phyloP scores from a whole-genome alignment of 2,113 vertebrate genomes.

The Aspiorhynchus laticeps region DNA sequence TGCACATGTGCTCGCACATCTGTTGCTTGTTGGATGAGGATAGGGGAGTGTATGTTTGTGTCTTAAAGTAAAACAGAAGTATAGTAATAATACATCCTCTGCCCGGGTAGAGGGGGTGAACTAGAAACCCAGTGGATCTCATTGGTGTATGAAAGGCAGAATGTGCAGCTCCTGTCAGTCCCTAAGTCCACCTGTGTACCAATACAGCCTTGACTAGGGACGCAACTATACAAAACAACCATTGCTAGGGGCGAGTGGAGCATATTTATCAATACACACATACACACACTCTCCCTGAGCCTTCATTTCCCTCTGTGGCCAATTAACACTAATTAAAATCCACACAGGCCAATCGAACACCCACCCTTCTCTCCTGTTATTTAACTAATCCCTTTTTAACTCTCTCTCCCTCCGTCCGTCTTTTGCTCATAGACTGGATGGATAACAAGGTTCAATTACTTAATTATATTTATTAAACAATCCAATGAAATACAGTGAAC shows the following conservation, averaged over 20 bases:
- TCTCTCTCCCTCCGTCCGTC: not conserved
- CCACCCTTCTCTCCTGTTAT: constrained; percentile 59
- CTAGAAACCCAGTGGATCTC: constrained; percentile 45
- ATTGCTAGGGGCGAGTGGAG: constrained; percentile 43
- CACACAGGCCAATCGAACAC: constrained; percentile 64
- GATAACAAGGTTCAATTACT: constrained; percentile 34
- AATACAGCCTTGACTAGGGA: constrained; percentile 68
- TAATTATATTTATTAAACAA: constrained; percentile 32
- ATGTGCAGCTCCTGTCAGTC: constrained; percentile 52
- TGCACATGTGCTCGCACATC: constrained; percentile 37
- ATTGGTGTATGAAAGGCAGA: constrained; percentile 39
- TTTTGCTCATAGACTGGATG: constrained; percentile 26
- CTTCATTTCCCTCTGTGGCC: constrained; percentile 76
- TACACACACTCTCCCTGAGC: constrained; percentile 49
- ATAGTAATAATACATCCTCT: constrained; percentile 30
- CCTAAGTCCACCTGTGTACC: constrained; percentile 80
- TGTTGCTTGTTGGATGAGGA: constrained; percentile 23
- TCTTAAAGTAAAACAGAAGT: constrained; percentile 9
- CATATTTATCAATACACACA: constrained; percentile 45
- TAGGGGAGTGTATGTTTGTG: constrained; percentile 17
- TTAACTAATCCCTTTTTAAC: constrained; percentile 56
- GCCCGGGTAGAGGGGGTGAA: not conserved
- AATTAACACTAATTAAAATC: constrained; percentile 83
- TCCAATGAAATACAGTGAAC: not conserved
- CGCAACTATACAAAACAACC: constrained; percentile 58